Percentiles rank a stretch among this genome's conserved stretches.
Conservation (phyloP, 2,797 vertebrate genomes). For the Oreortyx pictus region DNA sequence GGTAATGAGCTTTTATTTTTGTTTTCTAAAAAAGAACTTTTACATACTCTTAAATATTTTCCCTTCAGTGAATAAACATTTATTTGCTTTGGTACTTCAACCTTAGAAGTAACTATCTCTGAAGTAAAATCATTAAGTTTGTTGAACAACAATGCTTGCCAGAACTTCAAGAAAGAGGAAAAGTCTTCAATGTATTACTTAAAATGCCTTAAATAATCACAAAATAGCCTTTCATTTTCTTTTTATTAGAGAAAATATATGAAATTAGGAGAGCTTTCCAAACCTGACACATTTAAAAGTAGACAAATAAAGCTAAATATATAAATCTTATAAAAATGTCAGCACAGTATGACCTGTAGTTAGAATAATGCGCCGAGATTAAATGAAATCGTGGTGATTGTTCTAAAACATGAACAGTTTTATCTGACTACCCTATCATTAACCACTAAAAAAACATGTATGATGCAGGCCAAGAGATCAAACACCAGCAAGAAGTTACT, state of each 20-base stretch:
- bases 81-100: not conserved
- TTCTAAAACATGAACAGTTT: conserved; percentile 20
- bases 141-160: not conserved
- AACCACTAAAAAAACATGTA: not conserved
- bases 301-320: not conserved
- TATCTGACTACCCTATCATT: conserved; percentile 5
- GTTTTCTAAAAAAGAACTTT: not conserved
- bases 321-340: not conserved
- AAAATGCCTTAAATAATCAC: not conserved
- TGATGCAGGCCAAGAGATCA: not conserved
- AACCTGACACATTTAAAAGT: not conserved
- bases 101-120: not conserved
- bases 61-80: not conserved
- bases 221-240: not conserved
- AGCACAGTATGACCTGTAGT: not conserved
- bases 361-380: not conserved
- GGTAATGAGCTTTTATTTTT: not conserved
- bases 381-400: not conserved
- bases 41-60: not conserved
- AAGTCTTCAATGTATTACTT: not conserved
- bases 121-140: not conserved
- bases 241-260: conserved; percentile 9
- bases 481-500: not conserved
- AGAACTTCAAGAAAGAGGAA: not conserved
- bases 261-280: not conserved